Base-by-base conservation (phyloP, 1,140 invertebrate species). In the Nephila pilipes region DNA sequence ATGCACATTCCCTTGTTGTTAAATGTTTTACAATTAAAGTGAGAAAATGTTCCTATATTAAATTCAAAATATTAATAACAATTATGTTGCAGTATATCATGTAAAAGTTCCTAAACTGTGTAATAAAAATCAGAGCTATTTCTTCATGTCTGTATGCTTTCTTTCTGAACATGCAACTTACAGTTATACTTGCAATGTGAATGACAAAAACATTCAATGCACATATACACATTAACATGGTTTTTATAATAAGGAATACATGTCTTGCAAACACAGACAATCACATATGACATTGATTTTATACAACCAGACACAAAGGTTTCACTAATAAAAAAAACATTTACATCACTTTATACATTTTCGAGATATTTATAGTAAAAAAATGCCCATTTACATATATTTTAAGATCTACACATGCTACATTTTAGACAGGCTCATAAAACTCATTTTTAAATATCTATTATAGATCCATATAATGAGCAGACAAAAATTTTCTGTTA, bases 261-360 rank as follows among this genome's bases (percentile, higher is more conserved):
- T 36, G 16, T 75, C 46, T 25, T n/a, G 12, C 69, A 55, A 57
- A 83, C 46, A 83, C n/a, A 6, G n/a, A 83, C 81, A 55, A 25
- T 10, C 79, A 83, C 81, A 83, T 55, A 22, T 83, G 38, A 14
- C 46, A 83, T 12, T 83, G 16, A 81, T 65, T 25, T n/a, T 75
- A 18, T 75, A 75, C 69, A 75, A 3, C 29, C 29, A 75, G 69
- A 75, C 69, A 75, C 69, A 75, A 65, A 75, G 69, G 46, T 29
- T 32, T 32, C 14, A 75, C 16, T 75, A 12, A 36, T 75, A 75
- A 18, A 65, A n/a, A 75, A 16, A 55, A 83, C 54, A 83, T 57
- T 32, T 83, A 83, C 81, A 83, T 55, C 81, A 83, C 5, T 83
- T 83, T 57, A 83, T 54, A 83, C 25, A 83, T 18, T 29, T 55